Percentiles rank a stretch among this genome's conserved stretches.
Conservation (phyloP, 2,888 invertebrate genomes). For the Linnaemya vulpina region DNA sequence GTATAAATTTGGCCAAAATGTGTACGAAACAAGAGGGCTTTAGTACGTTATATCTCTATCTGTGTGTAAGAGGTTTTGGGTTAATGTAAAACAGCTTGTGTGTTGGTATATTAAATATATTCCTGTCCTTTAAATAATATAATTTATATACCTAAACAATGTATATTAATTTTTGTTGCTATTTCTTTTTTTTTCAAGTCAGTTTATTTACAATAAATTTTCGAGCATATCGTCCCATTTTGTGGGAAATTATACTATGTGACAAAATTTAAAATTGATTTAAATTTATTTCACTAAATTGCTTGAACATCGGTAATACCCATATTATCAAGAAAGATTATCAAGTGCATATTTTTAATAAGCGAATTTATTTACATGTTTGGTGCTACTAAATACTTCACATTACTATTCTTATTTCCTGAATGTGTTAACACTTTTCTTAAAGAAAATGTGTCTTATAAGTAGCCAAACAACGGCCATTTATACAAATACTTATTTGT, state of each 20-base stretch:
- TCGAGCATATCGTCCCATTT: background rate
- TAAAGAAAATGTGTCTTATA: too few species aligned
- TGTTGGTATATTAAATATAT: constrained; percentile 36
- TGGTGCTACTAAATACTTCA: too few species aligned
- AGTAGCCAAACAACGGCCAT: too few species aligned
- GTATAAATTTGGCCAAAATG: constrained; percentile 40
- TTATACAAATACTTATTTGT: too few species aligned
- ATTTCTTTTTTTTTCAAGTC: constrained; percentile 30
- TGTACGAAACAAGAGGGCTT: constrained; percentile 10
- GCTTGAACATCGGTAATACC: too few species aligned
- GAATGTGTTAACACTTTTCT: too few species aligned
- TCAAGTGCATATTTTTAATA: too few species aligned
- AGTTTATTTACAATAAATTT: constrained; percentile 39
- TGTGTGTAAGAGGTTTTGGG: constrained; percentile 6
- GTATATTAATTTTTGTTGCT: constrained; percentile 31
- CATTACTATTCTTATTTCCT: too few species aligned
- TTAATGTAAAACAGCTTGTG: background rate
- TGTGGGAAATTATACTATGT: background rate
- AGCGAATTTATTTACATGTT: too few species aligned
- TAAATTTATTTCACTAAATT: too few species aligned
- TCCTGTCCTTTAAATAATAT: constrained; percentile 49
- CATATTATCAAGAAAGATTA: too few species aligned
- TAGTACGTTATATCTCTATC: constrained; percentile 4
- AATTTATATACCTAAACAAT: constrained; percentile 44
- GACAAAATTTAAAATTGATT: background rate